Percentiles rank a stretch among this genome's conserved stretches.
Evolutionary conservation across 2,113 vertebrate species (phyloP).

Genomic region (Bos taurus): ARS-UCD2.0 NC_037336.1:100984001-100984500

Average conservation of each 20-base stretch:
- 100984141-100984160: background rate
- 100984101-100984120: fast-evolving
- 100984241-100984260: background rate
- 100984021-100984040: background rate
- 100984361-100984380: fast-evolving
- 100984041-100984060: background rate
- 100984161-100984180: background rate
- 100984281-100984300: background rate
- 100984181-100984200: fast-evolving
- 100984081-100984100: background rate
- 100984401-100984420: background rate
- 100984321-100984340: fast-evolving
- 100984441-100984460: fast-evolving
- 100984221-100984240: background rate
- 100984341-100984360: fast-evolving
- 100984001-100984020: background rate
- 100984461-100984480: background rate
- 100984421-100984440: background rate
- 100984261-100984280: fast-evolving
- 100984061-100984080: background rate
- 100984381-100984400: too few species aligned
- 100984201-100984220: background rate
- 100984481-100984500: background rate
- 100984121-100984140: background rate
- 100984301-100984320: fast-evolving